phyloP scores from a whole-genome alignment of 2,888 invertebrate species.

The Apomyelois bistriatella region DNA sequence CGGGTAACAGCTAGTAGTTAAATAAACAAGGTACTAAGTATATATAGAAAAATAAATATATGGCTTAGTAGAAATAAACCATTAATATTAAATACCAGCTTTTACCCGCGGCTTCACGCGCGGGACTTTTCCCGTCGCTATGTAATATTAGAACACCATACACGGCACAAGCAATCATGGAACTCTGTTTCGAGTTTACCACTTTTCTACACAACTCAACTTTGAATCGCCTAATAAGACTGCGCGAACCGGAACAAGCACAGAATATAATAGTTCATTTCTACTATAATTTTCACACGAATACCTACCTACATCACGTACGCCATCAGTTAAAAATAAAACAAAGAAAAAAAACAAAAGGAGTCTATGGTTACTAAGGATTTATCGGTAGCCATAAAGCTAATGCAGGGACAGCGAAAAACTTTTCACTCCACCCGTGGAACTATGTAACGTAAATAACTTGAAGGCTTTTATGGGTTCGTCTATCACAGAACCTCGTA shows the following conservation, averaged over 20 bases:
- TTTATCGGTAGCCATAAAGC: constrained; percentile 62
- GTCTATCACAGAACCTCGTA: constrained; percentile 11
- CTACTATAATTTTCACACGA: not conserved
- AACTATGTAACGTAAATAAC: constrained; percentile 37
- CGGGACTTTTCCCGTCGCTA: too few relatives aligned
- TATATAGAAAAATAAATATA: too few relatives aligned
- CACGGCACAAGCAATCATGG: too few relatives aligned
- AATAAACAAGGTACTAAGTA: too few relatives aligned
- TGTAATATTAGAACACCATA: too few relatives aligned
- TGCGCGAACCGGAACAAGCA: not conserved
- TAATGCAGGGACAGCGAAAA: constrained; percentile 66
- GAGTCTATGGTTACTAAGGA: constrained; percentile 28
- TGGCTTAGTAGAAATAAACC: too few relatives aligned
- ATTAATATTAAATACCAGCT: too few relatives aligned
- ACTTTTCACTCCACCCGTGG: constrained; percentile 50
- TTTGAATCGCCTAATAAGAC: not conserved
- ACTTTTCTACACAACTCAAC: too few relatives aligned
- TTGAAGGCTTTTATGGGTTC: constrained; percentile 19
- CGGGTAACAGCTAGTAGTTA: too few relatives aligned
- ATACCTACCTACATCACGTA: too few relatives aligned
- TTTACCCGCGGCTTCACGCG: too few relatives aligned
- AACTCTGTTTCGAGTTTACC: too few relatives aligned
- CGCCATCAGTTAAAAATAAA: not conserved
- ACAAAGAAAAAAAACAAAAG: constrained; percentile 48
- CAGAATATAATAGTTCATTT: not conserved